These are phyloP conservation scores for Apoda limacodes DNA, from an alignment of 2,888 invertebrate species.

Conservation along the genomic window DNA sequence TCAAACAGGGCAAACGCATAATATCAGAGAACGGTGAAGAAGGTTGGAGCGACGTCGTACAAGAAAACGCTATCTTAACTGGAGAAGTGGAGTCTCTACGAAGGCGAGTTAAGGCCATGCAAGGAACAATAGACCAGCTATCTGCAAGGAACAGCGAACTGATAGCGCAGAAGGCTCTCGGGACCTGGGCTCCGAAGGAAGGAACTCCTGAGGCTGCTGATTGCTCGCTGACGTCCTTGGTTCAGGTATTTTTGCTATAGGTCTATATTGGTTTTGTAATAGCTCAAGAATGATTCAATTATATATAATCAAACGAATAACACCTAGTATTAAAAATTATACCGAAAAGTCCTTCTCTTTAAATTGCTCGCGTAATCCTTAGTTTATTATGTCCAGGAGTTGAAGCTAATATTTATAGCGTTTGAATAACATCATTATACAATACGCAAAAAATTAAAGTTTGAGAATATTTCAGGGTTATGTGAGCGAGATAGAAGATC, in stretches of 20 bases:
- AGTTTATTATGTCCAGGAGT: no score
- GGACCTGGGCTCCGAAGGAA: slow-evolving; percentile 68
- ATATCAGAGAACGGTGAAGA: slow-evolving; percentile 89
- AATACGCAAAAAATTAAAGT: no score
- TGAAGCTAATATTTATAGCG: no score
- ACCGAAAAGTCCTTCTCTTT: no score
- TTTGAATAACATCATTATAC: no score
- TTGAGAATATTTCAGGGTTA: slow-evolving; percentile 78
- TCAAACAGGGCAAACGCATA: slow-evolving; percentile 82
- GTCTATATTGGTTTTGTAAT: no score
- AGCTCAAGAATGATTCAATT: no score
- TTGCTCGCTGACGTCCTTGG: slow-evolving; percentile 51
- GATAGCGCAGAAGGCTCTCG: slow-evolving; percentile 80
- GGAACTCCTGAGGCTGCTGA: slow-evolving; percentile 48
- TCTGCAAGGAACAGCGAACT: slow-evolving; percentile 86
- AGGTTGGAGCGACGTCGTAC: slow-evolving; percentile 92
- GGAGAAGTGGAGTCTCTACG: slow-evolving; percentile 89
- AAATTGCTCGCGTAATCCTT: no score
- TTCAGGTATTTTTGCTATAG: no score
- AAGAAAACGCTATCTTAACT: slow-evolving; percentile 93
- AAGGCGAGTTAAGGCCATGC: slow-evolving; percentile 92
- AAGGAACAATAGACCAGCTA: slow-evolving; percentile 90
- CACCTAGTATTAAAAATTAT: no score
- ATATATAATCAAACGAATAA: no score
- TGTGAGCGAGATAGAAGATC: slow-evolving; percentile 90